These are phyloP conservation scores for Subanguina moxae DNA, from an alignment of 1,140 invertebrate genomes.

Conservation along the genomic window DNA sequence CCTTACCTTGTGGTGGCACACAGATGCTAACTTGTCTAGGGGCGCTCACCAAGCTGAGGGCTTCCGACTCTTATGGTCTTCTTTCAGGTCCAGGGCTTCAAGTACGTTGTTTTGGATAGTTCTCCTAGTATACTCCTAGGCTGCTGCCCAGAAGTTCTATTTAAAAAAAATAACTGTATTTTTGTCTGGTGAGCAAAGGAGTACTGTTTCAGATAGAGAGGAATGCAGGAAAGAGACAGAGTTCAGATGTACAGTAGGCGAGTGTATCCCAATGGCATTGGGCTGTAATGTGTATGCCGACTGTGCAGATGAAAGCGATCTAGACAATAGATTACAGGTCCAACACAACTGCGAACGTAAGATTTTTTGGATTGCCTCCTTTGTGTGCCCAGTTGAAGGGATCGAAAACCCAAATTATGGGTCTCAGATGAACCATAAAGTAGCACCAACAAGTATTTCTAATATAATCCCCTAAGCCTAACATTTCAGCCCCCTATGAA, in stretches of 20 bases:
- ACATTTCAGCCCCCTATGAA: too few relatives aligned
- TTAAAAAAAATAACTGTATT: slow-evolving; percentile 14
- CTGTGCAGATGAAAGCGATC: slow-evolving; percentile 25
- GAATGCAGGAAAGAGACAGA: slow-evolving; percentile 4
- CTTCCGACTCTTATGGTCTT: slow-evolving; percentile 31
- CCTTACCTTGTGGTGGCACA: slow-evolving; percentile 33
- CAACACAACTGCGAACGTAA: slow-evolving; percentile 26
- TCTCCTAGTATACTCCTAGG: too few relatives aligned
- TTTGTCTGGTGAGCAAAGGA: neutral
- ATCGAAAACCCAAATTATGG: neutral
- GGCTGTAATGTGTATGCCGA: slow-evolving; percentile 33
- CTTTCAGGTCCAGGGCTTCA: neutral
- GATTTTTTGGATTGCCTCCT: neutral
- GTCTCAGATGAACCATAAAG: neutral
- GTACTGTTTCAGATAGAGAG: neutral
- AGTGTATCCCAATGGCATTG: slow-evolving; percentile 24
- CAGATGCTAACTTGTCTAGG: slow-evolving; percentile 17
- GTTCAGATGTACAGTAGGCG: neutral
- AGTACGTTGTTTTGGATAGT: too few relatives aligned
- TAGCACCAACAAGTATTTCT: neutral
- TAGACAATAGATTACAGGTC: slow-evolving; percentile 16
- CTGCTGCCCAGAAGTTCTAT: too few relatives aligned
- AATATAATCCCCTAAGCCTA: too few relatives aligned
- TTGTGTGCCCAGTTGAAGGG: too few relatives aligned
- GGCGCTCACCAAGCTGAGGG: slow-evolving; percentile 9